Evolutionary conservation across 1,140 invertebrate genomes (phyloP).

Genomic region (Heliconius eleuchia): DNA sequence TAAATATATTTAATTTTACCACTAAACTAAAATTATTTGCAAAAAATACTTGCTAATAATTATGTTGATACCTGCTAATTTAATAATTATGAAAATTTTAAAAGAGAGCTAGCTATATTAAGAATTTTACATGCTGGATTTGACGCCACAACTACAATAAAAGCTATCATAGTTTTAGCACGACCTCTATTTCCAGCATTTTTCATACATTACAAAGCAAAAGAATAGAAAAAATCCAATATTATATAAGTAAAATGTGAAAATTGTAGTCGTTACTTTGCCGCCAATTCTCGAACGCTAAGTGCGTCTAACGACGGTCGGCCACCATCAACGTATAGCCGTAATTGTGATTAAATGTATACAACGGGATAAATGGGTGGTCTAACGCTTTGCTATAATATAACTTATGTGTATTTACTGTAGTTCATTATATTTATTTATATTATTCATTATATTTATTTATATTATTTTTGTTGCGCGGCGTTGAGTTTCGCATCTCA

Average conservation of each 20-base stretch:
- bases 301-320: constrained; percentile 32
- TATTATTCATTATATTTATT: background rate
- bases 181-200: no score
- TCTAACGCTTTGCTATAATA: background rate
- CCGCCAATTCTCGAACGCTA: constrained; percentile 19
- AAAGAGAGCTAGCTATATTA: no score
- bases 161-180: no score
- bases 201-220: no score
- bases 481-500: background rate
- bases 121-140: no score
- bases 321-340: constrained; percentile 14
- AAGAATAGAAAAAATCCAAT: background rate
- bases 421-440: background rate
- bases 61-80: no score
- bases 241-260: background rate
- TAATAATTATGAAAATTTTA: no score
- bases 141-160: no score
- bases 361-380: background rate
- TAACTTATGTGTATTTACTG: background rate
- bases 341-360: constrained; percentile 29
- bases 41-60: no score
- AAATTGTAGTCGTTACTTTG: background rate
- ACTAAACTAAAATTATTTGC: no score
- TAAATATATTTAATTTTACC: no score
- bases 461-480: background rate